These are phyloP conservation scores for Nestor notabilis DNA, from an alignment of 2,113 vertebrate species.

Conservation along the genomic window DNA sequence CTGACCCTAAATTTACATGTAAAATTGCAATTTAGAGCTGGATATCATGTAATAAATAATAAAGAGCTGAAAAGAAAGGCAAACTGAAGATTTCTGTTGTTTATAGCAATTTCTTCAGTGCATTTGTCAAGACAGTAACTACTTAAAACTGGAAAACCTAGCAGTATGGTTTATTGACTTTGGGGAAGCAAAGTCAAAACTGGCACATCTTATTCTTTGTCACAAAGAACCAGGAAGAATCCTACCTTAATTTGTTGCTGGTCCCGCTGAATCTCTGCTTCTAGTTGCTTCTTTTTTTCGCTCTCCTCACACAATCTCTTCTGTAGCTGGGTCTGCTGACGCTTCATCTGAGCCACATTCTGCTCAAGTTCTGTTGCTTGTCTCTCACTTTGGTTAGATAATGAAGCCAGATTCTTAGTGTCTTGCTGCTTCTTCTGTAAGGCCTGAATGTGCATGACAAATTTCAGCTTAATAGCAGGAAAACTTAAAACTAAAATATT, in stretches of 20 bases:
- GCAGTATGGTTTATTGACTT: background rate
- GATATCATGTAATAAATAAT: background rate
- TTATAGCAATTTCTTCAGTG: background rate
- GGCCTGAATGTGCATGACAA: constrained; percentile 52
- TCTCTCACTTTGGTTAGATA: constrained; percentile 82
- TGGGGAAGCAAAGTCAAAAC: background rate
- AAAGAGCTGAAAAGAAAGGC: background rate
- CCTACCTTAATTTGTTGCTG: constrained; percentile 81
- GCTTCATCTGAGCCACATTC: constrained; percentile 84
- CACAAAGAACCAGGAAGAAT: background rate
- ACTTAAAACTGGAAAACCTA: background rate
- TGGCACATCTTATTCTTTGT: background rate
- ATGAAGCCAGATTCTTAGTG: constrained; percentile 76
- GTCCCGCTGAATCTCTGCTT: constrained; percentile 75
- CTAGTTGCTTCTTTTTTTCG: constrained; percentile 72
- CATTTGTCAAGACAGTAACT: background rate
- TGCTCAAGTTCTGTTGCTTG: constrained; percentile 77
- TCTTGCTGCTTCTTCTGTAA: constrained; percentile 80
- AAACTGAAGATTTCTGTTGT: background rate
- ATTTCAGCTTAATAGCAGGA: constrained; percentile 24
- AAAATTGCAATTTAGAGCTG: background rate
- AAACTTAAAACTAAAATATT: background rate
- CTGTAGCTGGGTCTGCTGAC: constrained; percentile 79
- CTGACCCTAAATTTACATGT: background rate
- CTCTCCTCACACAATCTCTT: constrained; percentile 75